Conservation (phyloP, 1,140 invertebrate genomes). For the Pentalonia nigronervosa region DNA sequence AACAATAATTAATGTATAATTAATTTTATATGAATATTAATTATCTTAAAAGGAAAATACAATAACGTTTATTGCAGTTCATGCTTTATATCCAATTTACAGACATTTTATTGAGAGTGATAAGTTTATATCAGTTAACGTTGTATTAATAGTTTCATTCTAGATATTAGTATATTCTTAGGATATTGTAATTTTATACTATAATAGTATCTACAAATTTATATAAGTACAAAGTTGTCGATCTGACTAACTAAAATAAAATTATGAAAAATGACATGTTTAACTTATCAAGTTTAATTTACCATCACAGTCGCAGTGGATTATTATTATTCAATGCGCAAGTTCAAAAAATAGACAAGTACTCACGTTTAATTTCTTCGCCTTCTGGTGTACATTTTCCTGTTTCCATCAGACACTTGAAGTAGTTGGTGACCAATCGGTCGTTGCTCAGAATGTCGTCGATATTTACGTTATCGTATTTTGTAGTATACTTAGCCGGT, state of each 20-base stretch:
- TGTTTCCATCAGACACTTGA: slow-evolving; percentile 73
- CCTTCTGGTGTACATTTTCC: slow-evolving; percentile 77
- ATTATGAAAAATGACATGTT: background rate
- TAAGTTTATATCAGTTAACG: background rate
- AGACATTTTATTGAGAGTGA: background rate
- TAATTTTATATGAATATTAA: background rate
- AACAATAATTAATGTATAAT: background rate
- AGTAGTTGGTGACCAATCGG: slow-evolving; percentile 72
- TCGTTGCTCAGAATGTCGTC: slow-evolving; percentile 74
- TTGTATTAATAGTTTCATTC: background rate
- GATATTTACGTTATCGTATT: slow-evolving; percentile 76
- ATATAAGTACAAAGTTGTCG: background rate
- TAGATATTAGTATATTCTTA: background rate
- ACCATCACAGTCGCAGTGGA: background rate
- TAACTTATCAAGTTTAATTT: background rate
- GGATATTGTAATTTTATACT: background rate
- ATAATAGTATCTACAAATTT: background rate
- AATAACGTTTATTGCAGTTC: background rate
- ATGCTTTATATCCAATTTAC: background rate
- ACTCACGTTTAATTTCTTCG: slow-evolving; percentile 74
- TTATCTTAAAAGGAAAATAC: background rate
- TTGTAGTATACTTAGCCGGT: slow-evolving; percentile 70
- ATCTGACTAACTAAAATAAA: background rate
- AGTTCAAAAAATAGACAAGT: background rate
- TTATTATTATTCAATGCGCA: background rate